Percentiles rank a stretch among this genome's conserved stretches.
Conservation (phyloP, 2,797 vertebrate genomes). For the Champsocephalus esox region DNA sequence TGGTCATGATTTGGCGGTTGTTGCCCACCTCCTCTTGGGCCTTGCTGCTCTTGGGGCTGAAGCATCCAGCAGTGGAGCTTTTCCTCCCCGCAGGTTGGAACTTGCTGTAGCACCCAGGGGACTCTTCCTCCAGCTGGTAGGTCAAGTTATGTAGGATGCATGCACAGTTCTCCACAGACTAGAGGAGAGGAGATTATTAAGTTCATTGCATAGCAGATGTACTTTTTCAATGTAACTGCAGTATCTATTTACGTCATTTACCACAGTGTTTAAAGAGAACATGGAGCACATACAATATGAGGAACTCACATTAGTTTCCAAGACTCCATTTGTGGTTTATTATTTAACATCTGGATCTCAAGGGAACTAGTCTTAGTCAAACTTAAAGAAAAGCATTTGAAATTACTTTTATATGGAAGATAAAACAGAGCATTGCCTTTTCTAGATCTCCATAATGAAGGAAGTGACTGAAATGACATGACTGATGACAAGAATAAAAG, state of each 20-base stretch:
- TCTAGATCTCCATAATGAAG: background rate
- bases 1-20: background rate
- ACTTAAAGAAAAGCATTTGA: background rate
- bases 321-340: background rate
- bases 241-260: background rate
- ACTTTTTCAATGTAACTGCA: background rate
- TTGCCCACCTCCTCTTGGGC: constrained; percentile 53
- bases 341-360: background rate
- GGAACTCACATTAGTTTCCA: background rate
- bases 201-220: background rate
- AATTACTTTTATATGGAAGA: background rate
- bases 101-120: constrained; percentile 84
- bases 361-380: background rate
- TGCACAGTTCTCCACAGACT: constrained; percentile 95
- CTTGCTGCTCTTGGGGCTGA: constrained; percentile 91
- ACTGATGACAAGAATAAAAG: background rate
- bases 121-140: constrained; percentile 90
- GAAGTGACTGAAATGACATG: background rate
- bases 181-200: constrained; percentile 9
- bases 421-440: background rate
- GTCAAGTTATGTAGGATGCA: constrained; percentile 96
- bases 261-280: background rate
- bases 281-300: background rate
- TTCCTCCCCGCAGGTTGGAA: constrained; percentile 75
- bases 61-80: constrained; percentile 87